Base-by-base conservation (phyloP, 1,140 invertebrate species). In the Trialeurodes vaporariorum region DNA sequence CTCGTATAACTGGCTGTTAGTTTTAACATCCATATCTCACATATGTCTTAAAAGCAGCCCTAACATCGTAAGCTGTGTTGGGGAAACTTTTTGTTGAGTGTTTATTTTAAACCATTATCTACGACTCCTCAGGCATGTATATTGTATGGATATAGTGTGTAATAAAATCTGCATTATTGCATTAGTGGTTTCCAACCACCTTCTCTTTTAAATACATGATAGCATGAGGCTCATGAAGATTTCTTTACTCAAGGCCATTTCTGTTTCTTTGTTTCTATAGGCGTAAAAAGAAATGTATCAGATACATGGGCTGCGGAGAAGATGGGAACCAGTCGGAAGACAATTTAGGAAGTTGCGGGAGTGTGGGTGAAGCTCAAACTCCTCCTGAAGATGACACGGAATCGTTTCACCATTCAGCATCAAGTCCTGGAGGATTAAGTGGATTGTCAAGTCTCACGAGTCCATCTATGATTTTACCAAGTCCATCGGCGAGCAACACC, bases 281-380 rank as follows among this genome's bases (percentile, higher is more conserved):
- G 84, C 91, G 94, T 84, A 98, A 98, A 86, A 98, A 98, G 83
- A 97, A 96, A 83, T 98, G 94, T 84, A 93, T 96, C 78, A 89
- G 94, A 70, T 96, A 96, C 81, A 89, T 94, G 87, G 85, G 87
- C 79, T 82, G 85, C 82, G 79, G 85, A 76, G 81, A 84, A 76
- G 85, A 85, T 73, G 85, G 87, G 72, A 90, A 91, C 73, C 85
- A 86, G 70, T 88, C 86, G 67, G 88, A 90, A 75, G 90, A 92
- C 70, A 90, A 90, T 73, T 76, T 88, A 70, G 87, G 89, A 70
- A 86, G 90, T 77, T 87, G 85, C 68, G 86, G 86, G 62, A 88
- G 86, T 67, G 89, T 88, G 49, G 87, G 89, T 63, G 87, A 87
- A 72, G 86, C 83, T 1, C 81, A 84, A 69, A 89, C 84, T 75